These are phyloP conservation scores for Erebia ligea DNA, from an alignment of 2,888 invertebrate genomes.

Conservation along the genomic window DNA sequence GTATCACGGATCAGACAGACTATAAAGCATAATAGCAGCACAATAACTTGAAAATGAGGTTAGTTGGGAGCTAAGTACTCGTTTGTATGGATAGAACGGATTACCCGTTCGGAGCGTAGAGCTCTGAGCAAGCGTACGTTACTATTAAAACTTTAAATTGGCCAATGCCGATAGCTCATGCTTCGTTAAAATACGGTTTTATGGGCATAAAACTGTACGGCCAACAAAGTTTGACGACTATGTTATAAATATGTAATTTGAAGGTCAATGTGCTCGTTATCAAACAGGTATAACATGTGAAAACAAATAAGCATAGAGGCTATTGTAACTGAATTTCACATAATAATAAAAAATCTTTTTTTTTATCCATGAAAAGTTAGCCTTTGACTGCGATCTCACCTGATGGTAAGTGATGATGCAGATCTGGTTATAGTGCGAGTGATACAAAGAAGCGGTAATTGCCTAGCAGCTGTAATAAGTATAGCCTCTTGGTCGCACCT, in stretches of 20 bases:
- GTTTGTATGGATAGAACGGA: constrained; percentile 36
- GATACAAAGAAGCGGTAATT: no score
- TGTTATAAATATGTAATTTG: not conserved
- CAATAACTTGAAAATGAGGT: constrained; percentile 44
- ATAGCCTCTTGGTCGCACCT: no score
- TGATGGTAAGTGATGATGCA: no score
- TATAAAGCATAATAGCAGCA: constrained; percentile 35
- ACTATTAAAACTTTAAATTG: constrained; percentile 53
- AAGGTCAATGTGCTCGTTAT: not conserved
- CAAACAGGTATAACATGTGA: not conserved
- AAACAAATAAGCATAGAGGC: not conserved
- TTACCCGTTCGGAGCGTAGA: constrained; percentile 43
- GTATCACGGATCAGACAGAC: not conserved
- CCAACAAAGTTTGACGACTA: not conserved
- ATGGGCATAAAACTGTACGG: constrained; percentile 22
- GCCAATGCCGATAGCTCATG: constrained; percentile 45
- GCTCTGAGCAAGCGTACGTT: constrained; percentile 36
- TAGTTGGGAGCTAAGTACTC: constrained; percentile 40
- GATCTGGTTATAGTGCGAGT: no score
- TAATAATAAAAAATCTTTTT: no score
- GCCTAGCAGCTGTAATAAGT: no score
- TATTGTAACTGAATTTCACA: no score
- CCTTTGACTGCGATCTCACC: no score
- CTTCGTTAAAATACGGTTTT: constrained; percentile 36
- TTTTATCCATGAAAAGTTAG: no score